A percentile compares a stretch with the other conserved stretches of the same genome.
These are phyloP conservation scores for Grantiella picta DNA, from an alignment of 2,113 vertebrate genomes.

Conservation along the genomic window DNA sequence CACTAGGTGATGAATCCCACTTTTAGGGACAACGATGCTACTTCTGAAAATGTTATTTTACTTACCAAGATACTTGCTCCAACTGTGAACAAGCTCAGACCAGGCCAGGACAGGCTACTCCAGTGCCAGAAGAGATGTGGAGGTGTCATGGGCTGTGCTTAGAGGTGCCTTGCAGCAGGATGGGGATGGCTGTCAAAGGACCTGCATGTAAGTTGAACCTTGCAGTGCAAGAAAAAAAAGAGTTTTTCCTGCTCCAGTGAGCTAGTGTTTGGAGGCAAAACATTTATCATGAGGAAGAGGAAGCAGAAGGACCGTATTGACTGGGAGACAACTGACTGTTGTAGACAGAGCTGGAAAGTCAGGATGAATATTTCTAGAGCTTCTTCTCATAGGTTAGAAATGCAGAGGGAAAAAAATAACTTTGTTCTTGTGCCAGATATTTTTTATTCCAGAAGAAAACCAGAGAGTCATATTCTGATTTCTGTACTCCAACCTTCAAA, in stretches of 20 bases:
- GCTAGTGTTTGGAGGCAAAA: background rate
- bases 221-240: background rate
- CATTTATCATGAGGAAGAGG: background rate
- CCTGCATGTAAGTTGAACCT: background rate
- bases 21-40: background rate
- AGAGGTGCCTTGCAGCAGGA: background rate
- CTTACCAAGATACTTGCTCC: background rate
- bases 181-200: background rate
- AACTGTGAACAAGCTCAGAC: background rate
- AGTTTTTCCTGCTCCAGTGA: background rate
- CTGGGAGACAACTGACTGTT: background rate
- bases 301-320: background rate
- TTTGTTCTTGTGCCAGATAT: background rate
- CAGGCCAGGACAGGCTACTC: background rate
- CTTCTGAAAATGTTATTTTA: background rate
- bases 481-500: background rate
- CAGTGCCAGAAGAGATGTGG: background rate
- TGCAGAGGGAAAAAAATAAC: background rate
- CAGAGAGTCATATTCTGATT: background rate
- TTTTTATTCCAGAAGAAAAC: background rate
- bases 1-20: background rate
- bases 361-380: background rate
- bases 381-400: background rate
- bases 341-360: background rate
- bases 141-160: background rate